Evolutionary conservation across 2,888 invertebrate genomes (phyloP).

Genomic region (Onchidella celtica): DNA sequence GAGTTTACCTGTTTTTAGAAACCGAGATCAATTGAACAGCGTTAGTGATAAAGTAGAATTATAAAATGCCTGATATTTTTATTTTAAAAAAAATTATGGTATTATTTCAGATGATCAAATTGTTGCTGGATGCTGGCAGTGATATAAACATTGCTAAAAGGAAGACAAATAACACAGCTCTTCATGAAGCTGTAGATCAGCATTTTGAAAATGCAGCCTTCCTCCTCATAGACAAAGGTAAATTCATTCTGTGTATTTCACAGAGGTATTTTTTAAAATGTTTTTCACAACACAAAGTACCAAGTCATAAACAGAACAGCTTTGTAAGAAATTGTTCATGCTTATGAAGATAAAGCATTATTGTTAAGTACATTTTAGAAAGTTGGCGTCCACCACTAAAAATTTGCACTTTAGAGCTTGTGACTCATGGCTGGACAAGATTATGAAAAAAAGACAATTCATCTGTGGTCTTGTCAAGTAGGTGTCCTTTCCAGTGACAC

Average conservation of each 20-base stretch:
- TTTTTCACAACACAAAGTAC: no score
- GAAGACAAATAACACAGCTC: slow-evolving; percentile 61
- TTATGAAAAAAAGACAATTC: no score
- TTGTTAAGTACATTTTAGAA: no score
- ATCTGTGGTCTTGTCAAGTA: no score
- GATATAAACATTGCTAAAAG: slow-evolving; percentile 68
- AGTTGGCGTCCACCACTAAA: no score
- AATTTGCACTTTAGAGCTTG: no score
- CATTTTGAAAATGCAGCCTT: slow-evolving; percentile 71
- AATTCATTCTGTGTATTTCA: no score
- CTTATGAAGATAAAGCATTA: neutral
- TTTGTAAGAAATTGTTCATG: neutral
- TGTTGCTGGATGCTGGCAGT: slow-evolving; percentile 71
- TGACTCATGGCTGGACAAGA: no score
- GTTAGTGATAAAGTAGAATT: no score
- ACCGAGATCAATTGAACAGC: no score
- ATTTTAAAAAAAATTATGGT: neutral
- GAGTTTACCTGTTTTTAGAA: neutral
- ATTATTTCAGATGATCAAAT: slow-evolving; percentile 66
- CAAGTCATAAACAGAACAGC: neutral
- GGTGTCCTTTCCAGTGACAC: no score
- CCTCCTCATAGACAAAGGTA: slow-evolving; percentile 74
- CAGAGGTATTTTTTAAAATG: no score
- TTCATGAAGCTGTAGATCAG: slow-evolving; percentile 73
- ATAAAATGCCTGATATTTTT: neutral